Conservation (phyloP, 2,113 vertebrate genomes). For the Reinhardtius hippoglossoides region DNA sequence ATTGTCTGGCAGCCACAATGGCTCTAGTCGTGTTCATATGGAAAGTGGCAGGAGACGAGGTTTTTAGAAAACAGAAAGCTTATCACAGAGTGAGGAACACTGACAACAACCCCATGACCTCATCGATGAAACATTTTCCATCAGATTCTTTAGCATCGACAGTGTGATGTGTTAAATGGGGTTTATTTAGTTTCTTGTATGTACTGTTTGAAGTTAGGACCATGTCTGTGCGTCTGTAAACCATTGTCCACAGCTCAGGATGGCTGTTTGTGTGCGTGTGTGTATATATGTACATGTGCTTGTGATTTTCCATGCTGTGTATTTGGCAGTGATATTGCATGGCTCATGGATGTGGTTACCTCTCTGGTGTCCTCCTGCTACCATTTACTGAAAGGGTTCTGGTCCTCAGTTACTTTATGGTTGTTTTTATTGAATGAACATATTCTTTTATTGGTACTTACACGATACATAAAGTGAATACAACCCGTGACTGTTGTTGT, state of each 20-base stretch:
- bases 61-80: not conserved
- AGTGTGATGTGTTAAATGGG: conserved; percentile 1
- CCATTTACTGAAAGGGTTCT: conserved; percentile 51
- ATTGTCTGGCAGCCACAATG: not conserved
- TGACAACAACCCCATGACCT: not conserved
- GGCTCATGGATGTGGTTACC: conserved; percentile 72
- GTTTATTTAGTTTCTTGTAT: conserved; percentile 13
- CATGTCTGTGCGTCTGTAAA: conserved; percentile 53
- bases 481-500: not conserved
- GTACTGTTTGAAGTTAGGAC: conserved; percentile 40
- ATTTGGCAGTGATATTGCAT: conserved; percentile 67
- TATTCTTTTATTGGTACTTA: conserved; percentile 28
- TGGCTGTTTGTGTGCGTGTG: conserved; percentile 38
- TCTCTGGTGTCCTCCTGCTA: conserved; percentile 67
- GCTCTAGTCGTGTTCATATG: not conserved
- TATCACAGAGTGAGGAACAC: not conserved
- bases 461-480: not conserved
- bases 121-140: not conserved
- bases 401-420: conserved; percentile 35
- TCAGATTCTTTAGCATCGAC: not conserved
- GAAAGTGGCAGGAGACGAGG: not conserved
- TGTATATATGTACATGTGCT: conserved; percentile 53
- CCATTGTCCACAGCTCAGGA: conserved; percentile 60
- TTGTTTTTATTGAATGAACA: conserved; percentile 25
- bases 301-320: conserved; percentile 66